These are phyloP conservation scores for Sminthurides aquaticus DNA, from an alignment of 2,888 invertebrate genomes.

Conservation along the genomic window DNA sequence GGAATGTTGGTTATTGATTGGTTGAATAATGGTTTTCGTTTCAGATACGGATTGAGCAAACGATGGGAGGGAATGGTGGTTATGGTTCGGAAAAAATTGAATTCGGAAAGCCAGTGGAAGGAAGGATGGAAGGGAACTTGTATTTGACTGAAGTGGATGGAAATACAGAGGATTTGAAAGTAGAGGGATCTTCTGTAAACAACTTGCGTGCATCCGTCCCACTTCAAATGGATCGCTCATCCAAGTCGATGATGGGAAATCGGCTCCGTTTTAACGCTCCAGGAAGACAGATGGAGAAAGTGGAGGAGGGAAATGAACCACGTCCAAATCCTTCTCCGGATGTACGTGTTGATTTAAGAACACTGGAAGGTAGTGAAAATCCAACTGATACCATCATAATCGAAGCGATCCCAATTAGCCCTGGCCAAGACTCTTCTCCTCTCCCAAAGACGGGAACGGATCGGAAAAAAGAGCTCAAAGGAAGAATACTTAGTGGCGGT, in stretches of 20 bases:
- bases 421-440: neutral
- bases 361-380: neutral
- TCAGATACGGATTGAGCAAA: no score
- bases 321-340: no score
- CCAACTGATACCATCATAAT: constrained; percentile 3
- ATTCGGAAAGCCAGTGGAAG: no score
- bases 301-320: neutral
- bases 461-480: constrained; percentile 4
- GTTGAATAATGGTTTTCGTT: no score
- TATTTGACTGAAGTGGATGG: neutral
- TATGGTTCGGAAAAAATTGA: neutral
- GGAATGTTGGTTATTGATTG: no score
- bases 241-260: neutral
- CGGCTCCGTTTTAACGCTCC: neutral
- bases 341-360: neutral
- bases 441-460: neutral
- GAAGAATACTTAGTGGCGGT: neutral
- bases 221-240: neutral
- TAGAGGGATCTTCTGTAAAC: neutral
- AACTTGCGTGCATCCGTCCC: neutral
- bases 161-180: neutral
- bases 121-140: no score
- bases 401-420: constrained; percentile 1
- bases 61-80: no score
- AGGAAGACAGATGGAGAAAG: neutral